Evolutionary conservation across 1,140 invertebrate genomes (phyloP).

Genomic region (Solenopsis fugax): DNA sequence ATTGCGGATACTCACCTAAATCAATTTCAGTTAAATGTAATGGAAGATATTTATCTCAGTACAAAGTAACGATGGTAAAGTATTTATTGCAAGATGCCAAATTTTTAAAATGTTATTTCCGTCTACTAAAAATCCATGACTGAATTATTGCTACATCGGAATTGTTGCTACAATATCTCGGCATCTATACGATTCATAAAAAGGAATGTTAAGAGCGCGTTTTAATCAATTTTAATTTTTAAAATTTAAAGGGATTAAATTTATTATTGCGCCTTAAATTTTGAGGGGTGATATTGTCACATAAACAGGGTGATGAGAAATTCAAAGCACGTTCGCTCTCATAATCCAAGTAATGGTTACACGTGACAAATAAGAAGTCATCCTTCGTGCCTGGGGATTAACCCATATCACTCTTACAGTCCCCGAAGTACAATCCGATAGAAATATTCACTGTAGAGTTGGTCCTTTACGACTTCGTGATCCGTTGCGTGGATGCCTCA

Average conservation of each 20-base stretch:
- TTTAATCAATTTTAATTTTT: neutral
- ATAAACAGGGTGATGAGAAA: neutral
- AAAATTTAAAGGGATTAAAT: neutral
- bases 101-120: neutral
- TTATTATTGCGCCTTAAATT: neutral
- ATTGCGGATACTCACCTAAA: constrained; percentile 37
- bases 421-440: constrained; percentile 5
- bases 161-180: neutral
- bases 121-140: neutral
- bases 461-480: neutral
- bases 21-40: neutral
- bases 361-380: constrained; percentile 44
- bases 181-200: neutral
- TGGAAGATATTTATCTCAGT: constrained; percentile 40
- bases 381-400: constrained; percentile 31
- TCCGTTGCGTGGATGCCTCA: neutral
- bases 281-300: neutral
- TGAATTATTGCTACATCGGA: neutral
- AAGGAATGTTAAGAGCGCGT: neutral
- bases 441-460: neutral
- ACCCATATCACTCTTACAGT: constrained; percentile 11
- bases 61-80: constrained; percentile 38
- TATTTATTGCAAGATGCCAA: neutral
- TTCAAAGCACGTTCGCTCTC: neutral
- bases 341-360: constrained; percentile 35